Evolutionary conservation across 1,140 invertebrate genomes (phyloP), one percentile per base, ranked within the genome.

Genomic region (Drosophila tsacasi): DNA sequence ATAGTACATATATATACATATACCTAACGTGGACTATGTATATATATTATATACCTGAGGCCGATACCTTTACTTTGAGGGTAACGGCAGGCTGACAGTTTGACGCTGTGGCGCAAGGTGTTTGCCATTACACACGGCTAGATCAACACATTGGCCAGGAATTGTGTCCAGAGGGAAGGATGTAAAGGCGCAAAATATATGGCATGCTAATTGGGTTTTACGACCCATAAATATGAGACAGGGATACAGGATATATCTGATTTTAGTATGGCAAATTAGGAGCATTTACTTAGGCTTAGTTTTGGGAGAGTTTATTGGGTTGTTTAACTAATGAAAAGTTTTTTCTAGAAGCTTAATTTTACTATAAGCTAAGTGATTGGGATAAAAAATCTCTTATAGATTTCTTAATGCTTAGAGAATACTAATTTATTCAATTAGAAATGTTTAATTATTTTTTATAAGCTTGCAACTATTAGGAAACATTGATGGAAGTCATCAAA

Each of bases 121-220:
- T 73, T 73, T 73, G 69, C 69, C 52, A 46, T 72, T 69, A 69
- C 21, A 69, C 39, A 25, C 9, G 67, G 63, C 49, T 71, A 55
- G 68, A 57, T 71, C 50, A 68, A 68, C 63, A 71, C 49, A 69
- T 39, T 30, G 37, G 58, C 12, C 15, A 17, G 30, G 39, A 21
- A 37, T 32, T 21, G 21, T 17, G 40, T n/a, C 32, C 59, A 10
- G 3, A 13, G 30, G 63, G 63, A 35, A 12, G 13, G 15, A 35
- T 25, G 47, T 12, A 69, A 42, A 21, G 62, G 47, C 47, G 5
- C 17, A 44, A 67, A 46, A 39, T 54, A 39, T 46, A 37, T 67
- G 2, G 35, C 30, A 35, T 50, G 63, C 64, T 72, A 72, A 73
- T 73, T 73, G 54, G 52, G 35, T 23, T 73, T 60, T 72, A 60